Conservation (phyloP, 2,888 invertebrate genomes). For the Heliconius ismenius region DNA sequence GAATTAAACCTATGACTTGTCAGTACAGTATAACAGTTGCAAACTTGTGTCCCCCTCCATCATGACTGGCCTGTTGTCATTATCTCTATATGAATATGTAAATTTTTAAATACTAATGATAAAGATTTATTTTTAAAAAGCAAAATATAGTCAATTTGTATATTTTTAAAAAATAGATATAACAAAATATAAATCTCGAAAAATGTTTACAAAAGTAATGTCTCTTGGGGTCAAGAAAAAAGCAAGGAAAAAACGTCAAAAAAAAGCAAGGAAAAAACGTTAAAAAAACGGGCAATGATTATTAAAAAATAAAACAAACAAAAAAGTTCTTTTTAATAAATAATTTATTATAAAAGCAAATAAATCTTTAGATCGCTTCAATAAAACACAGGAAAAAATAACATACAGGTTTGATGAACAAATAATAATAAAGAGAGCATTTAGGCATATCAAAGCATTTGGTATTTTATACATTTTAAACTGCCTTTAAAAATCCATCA, state of each 20-base stretch:
- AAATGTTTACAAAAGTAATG: background rate
- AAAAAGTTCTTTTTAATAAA: constrained; percentile 42
- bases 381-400: constrained; percentile 37
- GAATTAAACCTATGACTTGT: too few species aligned
- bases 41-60: too few species aligned
- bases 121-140: background rate
- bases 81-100: too few species aligned
- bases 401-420: constrained; percentile 28
- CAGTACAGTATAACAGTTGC: too few species aligned
- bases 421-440: constrained; percentile 33
- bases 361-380: constrained; percentile 43
- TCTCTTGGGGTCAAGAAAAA: background rate
- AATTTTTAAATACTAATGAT: background rate
- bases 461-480: constrained; percentile 20
- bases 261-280: background rate
- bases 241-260: background rate
- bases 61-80: too few species aligned
- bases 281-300: background rate
- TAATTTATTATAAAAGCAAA: constrained; percentile 47
- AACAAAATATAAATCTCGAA: background rate
- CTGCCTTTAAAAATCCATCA: constrained; percentile 20
- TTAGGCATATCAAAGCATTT: constrained; percentile 34
- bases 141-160: background rate
- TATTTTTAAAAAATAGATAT: background rate
- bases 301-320: constrained; percentile 31